A percentile compares a stretch with the other conserved stretches of the same genome.
phyloP scores from a whole-genome alignment of 2,113 vertebrate species.

The Neodon shergylaensis region DNA sequence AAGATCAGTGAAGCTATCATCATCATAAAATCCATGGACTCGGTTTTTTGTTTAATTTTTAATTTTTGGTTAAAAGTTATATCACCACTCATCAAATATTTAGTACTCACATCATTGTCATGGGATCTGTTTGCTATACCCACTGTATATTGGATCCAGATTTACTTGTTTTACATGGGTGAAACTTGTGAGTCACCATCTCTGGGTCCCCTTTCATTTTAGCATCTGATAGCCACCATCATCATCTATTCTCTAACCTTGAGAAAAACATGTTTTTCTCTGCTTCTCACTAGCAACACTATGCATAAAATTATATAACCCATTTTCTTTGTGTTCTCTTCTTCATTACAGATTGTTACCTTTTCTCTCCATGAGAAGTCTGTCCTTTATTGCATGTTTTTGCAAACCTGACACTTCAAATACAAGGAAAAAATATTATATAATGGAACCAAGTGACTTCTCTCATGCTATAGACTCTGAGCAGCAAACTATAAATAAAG shows the following conservation, averaged over 20 bases:
- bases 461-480: neutral
- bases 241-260: neutral
- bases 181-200: neutral
- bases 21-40: neutral
- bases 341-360: neutral
- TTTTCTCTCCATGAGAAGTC: neutral
- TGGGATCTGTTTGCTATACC: neutral
- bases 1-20: neutral
- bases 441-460: neutral
- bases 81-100: neutral
- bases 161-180: neutral
- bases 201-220: neutral
- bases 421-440: neutral
- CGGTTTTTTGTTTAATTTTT: neutral
- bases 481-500: neutral
- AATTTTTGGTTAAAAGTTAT: neutral
- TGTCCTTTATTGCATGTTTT: neutral
- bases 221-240: neutral
- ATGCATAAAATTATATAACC: neutral
- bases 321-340: neutral
- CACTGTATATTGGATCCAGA: neutral
- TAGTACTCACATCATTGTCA: neutral
- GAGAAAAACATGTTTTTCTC: neutral
- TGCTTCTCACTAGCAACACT: too few species aligned
- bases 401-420: neutral